Evolutionary conservation across 2,888 invertebrate genomes (phyloP), one percentile per base, ranked within the genome.

Genomic region (Yponomeuta evonymella): DNA sequence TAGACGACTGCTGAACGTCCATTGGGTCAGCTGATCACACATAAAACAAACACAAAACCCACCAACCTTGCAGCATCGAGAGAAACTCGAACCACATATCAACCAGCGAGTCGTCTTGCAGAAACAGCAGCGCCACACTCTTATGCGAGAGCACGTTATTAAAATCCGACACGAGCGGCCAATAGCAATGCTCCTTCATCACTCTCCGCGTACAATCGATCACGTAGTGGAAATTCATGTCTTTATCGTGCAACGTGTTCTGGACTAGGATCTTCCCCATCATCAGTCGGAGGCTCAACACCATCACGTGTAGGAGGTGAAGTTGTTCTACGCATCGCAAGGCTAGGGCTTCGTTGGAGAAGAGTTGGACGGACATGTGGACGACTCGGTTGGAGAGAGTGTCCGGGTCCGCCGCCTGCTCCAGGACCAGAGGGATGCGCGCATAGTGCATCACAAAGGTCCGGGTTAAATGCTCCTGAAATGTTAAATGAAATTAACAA

Each of bases 131-230:
- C 23, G 98, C 98, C 4, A 99, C 97, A 23, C 97, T 96, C 80
- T 95, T 94, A 83, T 99, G 99, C 0, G 98, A 97, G 23, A 99
- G 93, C 70, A 99, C 97, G 86, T 99, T 99, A 83, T 98, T 98
- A 77, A 99, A 95, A 90, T 99, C 99, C 0, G 98, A 98, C 58
- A 99, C 98, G 9, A 99, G 93, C 0, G 99, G 98, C 99, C 99
- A 99, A 86, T 98, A 99, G 88, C 98, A 98, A 85, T 99, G 99
- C 82, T 98, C 97, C 89, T 98, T 98, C 98, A 99, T 98, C 33
- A 98, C 97, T 73, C 96, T 94, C 75, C 96, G 94, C 15, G 96
- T 96, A 84, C 99, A 99, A 84, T 98, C 98, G 69, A 99, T 98
- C 33, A 98, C 98, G 79, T 94, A 95, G 86, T 98, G 98, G 79